A percentile compares a stretch with the other conserved stretches of the same genome.
Conservation (phyloP, 1,140 invertebrate genomes). For the Ips typographus region DNA sequence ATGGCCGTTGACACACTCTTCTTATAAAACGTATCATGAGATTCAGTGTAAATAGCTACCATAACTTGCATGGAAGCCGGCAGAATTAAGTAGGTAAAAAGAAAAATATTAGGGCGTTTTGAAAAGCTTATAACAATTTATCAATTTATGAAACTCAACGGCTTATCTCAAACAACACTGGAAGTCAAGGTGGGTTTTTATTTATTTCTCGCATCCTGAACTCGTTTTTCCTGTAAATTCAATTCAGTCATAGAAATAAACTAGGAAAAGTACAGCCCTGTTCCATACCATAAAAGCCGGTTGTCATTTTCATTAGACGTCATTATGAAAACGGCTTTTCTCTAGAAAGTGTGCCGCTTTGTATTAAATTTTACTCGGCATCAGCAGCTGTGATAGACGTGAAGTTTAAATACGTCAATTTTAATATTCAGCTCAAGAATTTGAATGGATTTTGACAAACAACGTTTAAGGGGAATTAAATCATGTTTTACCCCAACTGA, state of each 20-base stretch:
- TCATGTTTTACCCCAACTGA: too few species aligned
- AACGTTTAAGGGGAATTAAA: slow-evolving; percentile 11
- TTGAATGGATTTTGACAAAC: slow-evolving; percentile 13
- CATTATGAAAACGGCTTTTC: slow-evolving; percentile 25
- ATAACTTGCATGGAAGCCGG: slow-evolving; percentile 32
- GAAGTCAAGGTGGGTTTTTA: too few species aligned
- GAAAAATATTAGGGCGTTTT: slow-evolving; percentile 35
- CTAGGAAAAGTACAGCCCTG: too few species aligned
- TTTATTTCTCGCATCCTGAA: too few species aligned
- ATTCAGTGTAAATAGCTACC: slow-evolving; percentile 31
- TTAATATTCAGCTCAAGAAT: slow-evolving; percentile 14
- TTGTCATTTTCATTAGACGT: slow-evolving; percentile 23
- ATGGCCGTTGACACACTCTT: slow-evolving; percentile 31
- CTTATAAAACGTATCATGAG: slow-evolving; percentile 34
- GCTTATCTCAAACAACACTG: slow-evolving; percentile 23
- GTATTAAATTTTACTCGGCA: slow-evolving; percentile 19
- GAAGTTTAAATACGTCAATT: slow-evolving; percentile 27
- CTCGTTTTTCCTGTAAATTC: too few species aligned
- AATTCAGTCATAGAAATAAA: too few species aligned
- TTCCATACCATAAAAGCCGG: slow-evolving; percentile 5
- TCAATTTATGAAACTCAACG: slow-evolving; percentile 29
- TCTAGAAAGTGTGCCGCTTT: slow-evolving; percentile 8
- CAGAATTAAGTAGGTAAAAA: slow-evolving; percentile 38
- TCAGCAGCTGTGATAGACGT: slow-evolving; percentile 22
- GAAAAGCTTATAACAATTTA: slow-evolving; percentile 38